Base-by-base conservation (phyloP, 2,113 vertebrate species). In the Oophaga pumilio region DNA sequence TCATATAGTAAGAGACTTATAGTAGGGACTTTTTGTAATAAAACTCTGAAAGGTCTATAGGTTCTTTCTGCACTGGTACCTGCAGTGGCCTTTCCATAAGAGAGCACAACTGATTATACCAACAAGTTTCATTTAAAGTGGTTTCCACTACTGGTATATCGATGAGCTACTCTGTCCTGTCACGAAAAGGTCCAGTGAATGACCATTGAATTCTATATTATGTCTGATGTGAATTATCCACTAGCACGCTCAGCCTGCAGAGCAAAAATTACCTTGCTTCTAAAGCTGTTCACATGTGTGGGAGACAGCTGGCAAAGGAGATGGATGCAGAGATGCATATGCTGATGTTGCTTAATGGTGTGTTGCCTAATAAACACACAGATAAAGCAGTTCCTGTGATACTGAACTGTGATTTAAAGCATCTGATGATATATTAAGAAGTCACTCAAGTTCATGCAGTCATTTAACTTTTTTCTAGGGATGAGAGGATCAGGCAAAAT, bases 271-370 rank as follows among this genome's bases (percentile, higher is more conserved):
- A 78, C 33, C 57, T 85, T 77, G 74, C 78, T 53, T 77, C 74
- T 53, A 8, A 85, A 85, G 28, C 59, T 24, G 15, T 62, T 52
- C 74, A 77, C 74, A 78, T 85, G 59, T 85, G 73, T 78, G 14
- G 84, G 84, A 77, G 84, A 85, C 84, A 85, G 84, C 84, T 78
- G 84, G 84, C 59, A 68, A 59, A 78, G 59, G 74, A 85, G 84
- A 85, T 85, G 73, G 74, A 85, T 85, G 74, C 73, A 49, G 59
- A 85, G 84, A 64, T 77, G 73, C 84, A 85, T 85, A 77, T 85
- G 84, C 84, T 85, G 84, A 85, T 85, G 74, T 85, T 85, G 84
- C 73, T 78, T 85, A 85, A 85, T 85, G 74, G 73, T 78, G 84
- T 85, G 84, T 85, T 85, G 84, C 84, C 57, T 85, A 85, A 85